Evolutionary conservation across 2,797 vertebrate species (phyloP), one percentile per base, ranked within the genome.

Genomic region (Centropyge bicolor): DNA sequence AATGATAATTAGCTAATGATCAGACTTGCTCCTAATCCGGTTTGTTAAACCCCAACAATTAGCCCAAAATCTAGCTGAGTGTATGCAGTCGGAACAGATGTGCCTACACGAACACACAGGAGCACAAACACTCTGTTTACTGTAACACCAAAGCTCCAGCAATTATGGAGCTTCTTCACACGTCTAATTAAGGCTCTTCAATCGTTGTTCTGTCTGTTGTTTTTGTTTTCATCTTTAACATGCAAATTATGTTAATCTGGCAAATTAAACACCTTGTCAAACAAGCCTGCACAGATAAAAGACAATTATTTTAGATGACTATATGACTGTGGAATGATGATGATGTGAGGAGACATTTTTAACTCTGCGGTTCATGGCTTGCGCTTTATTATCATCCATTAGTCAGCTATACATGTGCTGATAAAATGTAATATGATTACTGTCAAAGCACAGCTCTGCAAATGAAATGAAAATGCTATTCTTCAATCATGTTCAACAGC

Each of bases 191-290:
- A 90, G 57, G 78, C 79, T 85, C 65, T 80, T 88, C 69, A 82
- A 65, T 66, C 67, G 54, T 80, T 86, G 70, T 84, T 85, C 61
- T 75, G 66, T 84, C 76, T 84, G 43, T 78, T 89, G 83, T 68
- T 85, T 89, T 83, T 67, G 61, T 78, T 88, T 88, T 89, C 78
- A 81, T 87, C 66, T 87, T 62, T 64, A 79, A 67, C 65, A 74
- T 80, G 82, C 55, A 86, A 84, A 93, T 94, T 65, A 87, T 80
- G 81, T 68, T 87, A 92, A 93, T 91, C 69, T 69, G 49, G n/a
- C 57, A 80, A 93, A 93, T 92, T 88, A 87, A 89, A 92, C 75
- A 89, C 40, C 76, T 75, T 79, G 65, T 90, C 74, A 90, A 88
- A 92, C 83, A 87, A 78, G 89, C 76, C 84, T 0, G 13, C 83